Conservation (phyloP, 2,888 invertebrate genomes). For the Meteorus cinctellus region DNA sequence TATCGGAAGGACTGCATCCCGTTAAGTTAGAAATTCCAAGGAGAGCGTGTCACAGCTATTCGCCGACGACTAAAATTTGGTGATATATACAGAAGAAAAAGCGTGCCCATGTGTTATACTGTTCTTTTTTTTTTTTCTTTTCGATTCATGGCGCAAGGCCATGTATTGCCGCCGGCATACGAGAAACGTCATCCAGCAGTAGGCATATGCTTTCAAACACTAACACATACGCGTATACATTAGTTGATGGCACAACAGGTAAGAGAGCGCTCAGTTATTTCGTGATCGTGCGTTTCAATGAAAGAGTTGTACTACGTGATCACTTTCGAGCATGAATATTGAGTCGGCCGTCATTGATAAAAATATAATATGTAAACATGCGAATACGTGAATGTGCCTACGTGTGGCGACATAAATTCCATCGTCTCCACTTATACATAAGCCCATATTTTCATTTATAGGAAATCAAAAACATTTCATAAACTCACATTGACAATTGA, state of each 20-base stretch:
- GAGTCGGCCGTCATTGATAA: not conserved
- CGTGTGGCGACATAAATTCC: no score
- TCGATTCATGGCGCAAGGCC: not conserved
- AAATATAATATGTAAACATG: not conserved
- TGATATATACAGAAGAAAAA: not conserved
- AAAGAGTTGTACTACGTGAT: not conserved
- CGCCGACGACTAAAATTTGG: not conserved
- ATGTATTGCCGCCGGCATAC: not conserved
- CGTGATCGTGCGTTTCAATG: not conserved
- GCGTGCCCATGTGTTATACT: not conserved
- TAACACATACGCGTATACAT: not conserved
- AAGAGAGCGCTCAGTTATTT: not conserved
- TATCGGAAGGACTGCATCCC: not conserved
- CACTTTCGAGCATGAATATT: not conserved
- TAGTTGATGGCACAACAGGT: not conserved
- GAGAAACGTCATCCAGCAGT: not conserved
- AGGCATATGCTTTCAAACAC: not conserved
- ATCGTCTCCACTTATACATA: no score
- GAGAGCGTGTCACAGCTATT: not conserved
- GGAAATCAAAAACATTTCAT: not conserved
- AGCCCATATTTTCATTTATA: not conserved
- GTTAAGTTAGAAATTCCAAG: not conserved
- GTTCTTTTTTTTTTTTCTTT: not conserved
- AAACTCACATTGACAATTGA: slow-evolving; percentile 1
- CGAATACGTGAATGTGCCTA: not conserved